Evolutionary conservation across 2,797 vertebrate genomes (phyloP).

Genomic region (Rhinogobio ventralis): DNA sequence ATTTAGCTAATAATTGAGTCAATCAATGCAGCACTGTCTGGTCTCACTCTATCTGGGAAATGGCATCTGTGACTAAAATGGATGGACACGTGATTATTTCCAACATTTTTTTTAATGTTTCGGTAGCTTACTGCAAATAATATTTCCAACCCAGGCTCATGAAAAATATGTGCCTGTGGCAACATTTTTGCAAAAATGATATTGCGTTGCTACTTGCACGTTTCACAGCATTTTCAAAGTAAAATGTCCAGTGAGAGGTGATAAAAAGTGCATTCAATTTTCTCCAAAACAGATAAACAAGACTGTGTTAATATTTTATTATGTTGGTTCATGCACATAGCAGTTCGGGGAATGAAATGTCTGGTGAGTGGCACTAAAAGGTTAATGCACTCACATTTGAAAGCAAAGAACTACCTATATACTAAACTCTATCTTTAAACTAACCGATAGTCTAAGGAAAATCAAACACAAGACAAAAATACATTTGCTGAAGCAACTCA

Average conservation of each 20-base stretch:
- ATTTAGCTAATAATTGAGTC: background rate
- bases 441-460: background rate
- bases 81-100: background rate
- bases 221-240: background rate
- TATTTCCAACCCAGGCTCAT: background rate
- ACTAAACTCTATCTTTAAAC: background rate
- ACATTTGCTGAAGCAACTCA: background rate
- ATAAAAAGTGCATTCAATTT: background rate
- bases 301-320: background rate
- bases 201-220: background rate
- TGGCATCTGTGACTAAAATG: background rate
- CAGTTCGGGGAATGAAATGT: background rate
- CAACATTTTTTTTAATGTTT: background rate
- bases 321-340: background rate
- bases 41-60: background rate
- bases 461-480: background rate
- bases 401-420: background rate
- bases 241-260: background rate
- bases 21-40: background rate
- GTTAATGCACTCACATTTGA: slow-evolving; percentile 4
- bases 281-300: background rate
- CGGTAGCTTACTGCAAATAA: background rate
- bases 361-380: background rate
- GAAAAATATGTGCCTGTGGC: background rate
- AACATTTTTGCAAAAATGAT: background rate